A percentile compares a stretch with the other conserved stretches of the same genome.
These are phyloP conservation scores for Paradoxurus hermaphroditus DNA, from an alignment of 2,113 vertebrate species.

Conservation along the genomic window DNA sequence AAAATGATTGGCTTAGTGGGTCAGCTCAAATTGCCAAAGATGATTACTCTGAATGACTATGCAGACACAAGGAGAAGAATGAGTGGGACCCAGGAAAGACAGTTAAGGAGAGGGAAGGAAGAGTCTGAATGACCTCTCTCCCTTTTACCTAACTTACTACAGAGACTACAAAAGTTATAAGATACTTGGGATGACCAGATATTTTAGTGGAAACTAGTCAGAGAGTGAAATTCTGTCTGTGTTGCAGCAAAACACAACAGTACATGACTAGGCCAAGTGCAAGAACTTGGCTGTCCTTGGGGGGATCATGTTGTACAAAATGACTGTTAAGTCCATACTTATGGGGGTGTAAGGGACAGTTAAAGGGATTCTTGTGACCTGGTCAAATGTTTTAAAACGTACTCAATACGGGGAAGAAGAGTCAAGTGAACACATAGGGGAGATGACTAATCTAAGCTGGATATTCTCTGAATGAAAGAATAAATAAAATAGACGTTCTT, in stretches of 20 bases:
- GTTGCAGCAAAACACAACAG: not conserved
- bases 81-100: not conserved
- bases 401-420: not conserved
- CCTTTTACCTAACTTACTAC: not conserved
- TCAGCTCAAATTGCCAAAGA: not conserved
- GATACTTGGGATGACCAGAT: not conserved
- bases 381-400: not conserved
- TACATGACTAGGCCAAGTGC: not conserved
- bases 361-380: not conserved
- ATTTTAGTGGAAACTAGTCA: not conserved
- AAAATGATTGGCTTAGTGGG: not conserved
- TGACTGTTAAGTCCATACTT: not conserved
- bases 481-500: not conserved
- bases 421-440: not conserved
- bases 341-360: not conserved
- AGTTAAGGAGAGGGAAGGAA: not conserved
- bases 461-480: not conserved
- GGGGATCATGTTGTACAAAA: not conserved
- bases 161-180: not conserved
- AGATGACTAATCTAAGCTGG: not conserved
- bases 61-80: not conserved
- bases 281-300: not conserved
- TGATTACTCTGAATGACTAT: not conserved
- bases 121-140: not conserved
- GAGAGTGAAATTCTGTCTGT: not conserved